Evolutionary conservation across 2,888 invertebrate genomes (phyloP), one percentile per base, ranked within the genome.

Genomic region (Mongoloraphidia duomilia): DNA sequence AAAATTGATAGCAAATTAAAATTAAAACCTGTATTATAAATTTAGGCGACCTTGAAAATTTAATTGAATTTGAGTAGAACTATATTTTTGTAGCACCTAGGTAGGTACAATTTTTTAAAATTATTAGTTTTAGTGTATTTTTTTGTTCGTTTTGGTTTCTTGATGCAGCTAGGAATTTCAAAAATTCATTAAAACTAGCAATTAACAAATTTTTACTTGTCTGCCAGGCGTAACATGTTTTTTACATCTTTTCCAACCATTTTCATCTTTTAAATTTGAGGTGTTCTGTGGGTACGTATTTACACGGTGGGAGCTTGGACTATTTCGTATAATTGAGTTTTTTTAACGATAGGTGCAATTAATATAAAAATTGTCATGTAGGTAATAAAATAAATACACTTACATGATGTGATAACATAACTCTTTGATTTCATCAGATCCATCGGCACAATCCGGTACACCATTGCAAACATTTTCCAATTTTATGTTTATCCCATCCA

Each of bases 351-450:
- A 45, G 37, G 10, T 36, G 36, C 9, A 36, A 36, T 10, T 9
- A 36, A 36, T 36, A 36, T 38, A n/a, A 13, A 38, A 38, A 38
- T 5, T 38, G n/a, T 12, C 13, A 12, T 38, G n/a, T 38, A 12
- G 3, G n/a, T 38, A 38, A 38, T 38, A 12, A n/a, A 38, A 38
- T 38, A 3, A 8, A 11, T 6, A 34, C 42, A 53, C 49, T 51
- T 56, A 58, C 58, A 55, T 52, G 13, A 53, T 46, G 48, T 55
- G 56, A 41, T 54, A 52, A 56, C 70, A 70, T 0, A 66, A 59
- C 33, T 63, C 63, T 10, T 59, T 60, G 0, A 61, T 55, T 53
- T 69, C 68, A 12, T 68, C 68, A 0, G 68, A 68, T 0, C 61
- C 63, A 51, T 68, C 68, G 2, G 64, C 63, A 44, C 70, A 70